Percentiles rank a stretch among this genome's conserved stretches.
These are phyloP conservation scores for Tragelaphus imberbis DNA, from an alignment of 2,113 vertebrate species.

Conservation along the genomic window DNA sequence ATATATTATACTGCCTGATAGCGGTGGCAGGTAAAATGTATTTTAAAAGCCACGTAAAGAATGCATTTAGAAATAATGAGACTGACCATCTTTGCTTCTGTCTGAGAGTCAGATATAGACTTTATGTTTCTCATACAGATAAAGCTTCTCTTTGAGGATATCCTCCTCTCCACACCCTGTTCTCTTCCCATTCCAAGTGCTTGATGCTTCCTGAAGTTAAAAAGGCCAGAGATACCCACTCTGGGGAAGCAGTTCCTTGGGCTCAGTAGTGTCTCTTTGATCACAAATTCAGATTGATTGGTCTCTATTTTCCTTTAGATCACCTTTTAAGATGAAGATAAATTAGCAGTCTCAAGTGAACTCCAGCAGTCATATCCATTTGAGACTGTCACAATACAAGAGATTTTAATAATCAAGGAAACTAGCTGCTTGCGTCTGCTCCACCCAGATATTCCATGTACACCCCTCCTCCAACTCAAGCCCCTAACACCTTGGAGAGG, in stretches of 20 bases:
- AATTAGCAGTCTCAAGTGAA: background rate
- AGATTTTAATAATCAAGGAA: background rate
- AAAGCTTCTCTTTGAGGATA: background rate
- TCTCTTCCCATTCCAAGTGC: background rate
- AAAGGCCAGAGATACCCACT: background rate
- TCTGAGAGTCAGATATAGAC: background rate
- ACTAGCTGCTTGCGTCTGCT: background rate
- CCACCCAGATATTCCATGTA: background rate
- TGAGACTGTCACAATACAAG: background rate
- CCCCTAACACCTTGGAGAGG: background rate
- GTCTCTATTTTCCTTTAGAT: background rate
- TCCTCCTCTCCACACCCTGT: rapidly evolving
- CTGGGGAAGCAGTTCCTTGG: background rate
- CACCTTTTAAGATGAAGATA: background rate
- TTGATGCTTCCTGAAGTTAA: background rate
- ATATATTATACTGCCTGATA: background rate
- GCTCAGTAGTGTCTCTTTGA: background rate
- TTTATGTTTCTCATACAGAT: background rate
- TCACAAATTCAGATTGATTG: background rate
- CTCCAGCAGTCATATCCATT: background rate
- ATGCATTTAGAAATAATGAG: background rate
- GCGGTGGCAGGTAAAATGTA: background rate
- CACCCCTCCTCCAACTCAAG: background rate
- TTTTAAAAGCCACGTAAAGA: background rate
- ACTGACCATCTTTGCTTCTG: background rate